phyloP scores from a whole-genome alignment of 2,888 invertebrate species.

The Criorhina ranunculi region DNA sequence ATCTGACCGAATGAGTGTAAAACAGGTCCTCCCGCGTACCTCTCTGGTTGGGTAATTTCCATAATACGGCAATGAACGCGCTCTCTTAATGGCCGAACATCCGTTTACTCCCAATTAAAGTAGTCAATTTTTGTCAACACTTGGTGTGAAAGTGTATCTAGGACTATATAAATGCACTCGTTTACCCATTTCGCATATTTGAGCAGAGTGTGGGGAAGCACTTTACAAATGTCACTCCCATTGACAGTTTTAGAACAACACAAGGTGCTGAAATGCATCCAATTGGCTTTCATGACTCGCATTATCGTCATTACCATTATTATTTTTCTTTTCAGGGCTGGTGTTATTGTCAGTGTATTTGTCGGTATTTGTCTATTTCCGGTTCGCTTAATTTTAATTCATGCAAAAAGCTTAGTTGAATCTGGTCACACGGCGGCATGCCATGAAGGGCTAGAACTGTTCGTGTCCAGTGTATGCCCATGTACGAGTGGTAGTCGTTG shows the following conservation, averaged over 20 bases:
- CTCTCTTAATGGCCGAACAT: slow-evolving; percentile 65
- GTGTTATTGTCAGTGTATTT: slow-evolving; percentile 14
- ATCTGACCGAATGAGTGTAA: slow-evolving; percentile 52
- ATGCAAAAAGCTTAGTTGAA: slow-evolving; percentile 23
- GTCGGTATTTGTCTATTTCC: slow-evolving; percentile 45
- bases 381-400: slow-evolving; percentile 40
- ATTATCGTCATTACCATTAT: slow-evolving; percentile 51
- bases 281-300: slow-evolving; percentile 38
- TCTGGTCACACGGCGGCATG: slow-evolving; percentile 9
- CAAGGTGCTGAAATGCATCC: slow-evolving; percentile 36
- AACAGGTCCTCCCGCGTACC: slow-evolving; percentile 13
- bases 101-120: slow-evolving; percentile 69
- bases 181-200: background rate
- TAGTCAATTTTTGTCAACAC: slow-evolving; percentile 57
- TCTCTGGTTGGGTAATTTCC: slow-evolving; percentile 50
- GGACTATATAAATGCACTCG: slow-evolving; percentile 33
- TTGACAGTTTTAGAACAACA: background rate
- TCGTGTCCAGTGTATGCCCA: background rate
- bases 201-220: slow-evolving; percentile 4
- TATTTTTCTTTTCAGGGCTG: slow-evolving; percentile 1
- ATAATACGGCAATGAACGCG: slow-evolving; percentile 66
- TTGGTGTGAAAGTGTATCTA: slow-evolving; percentile 50
- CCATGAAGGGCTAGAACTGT: background rate
- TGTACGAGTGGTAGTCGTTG: background rate
- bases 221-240: slow-evolving; percentile 45